A percentile compares a stretch with the other conserved stretches of the same genome.
Conservation (phyloP, 2,113 vertebrate genomes). For the Micronycteris hirsuta region DNA sequence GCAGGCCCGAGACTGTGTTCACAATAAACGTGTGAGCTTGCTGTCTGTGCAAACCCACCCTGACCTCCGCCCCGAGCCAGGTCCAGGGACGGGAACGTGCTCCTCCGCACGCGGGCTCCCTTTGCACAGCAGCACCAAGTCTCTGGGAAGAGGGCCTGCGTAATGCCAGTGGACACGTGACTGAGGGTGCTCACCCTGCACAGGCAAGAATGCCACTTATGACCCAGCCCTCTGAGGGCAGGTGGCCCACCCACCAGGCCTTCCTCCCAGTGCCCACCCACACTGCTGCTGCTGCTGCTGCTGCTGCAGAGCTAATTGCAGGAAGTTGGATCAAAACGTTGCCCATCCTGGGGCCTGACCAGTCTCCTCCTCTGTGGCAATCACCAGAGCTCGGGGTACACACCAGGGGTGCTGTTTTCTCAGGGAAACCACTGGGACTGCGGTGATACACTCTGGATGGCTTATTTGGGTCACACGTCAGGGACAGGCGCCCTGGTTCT, state of each 20-base stretch:
- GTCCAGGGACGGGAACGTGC: not conserved
- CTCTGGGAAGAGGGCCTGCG: not conserved
- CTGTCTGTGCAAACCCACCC: not conserved
- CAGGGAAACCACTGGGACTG: not conserved
- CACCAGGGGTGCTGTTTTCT: not conserved
- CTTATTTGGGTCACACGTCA: not conserved
- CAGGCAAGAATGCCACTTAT: not conserved
- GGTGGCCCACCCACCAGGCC: not conserved
- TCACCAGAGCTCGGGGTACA: not conserved
- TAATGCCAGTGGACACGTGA: no score
- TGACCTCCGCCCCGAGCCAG: not conserved
- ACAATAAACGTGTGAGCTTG: not conserved
- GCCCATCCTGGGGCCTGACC: not conserved
- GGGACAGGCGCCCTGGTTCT: not conserved
- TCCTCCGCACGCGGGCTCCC: not conserved
- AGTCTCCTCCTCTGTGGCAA: not conserved
- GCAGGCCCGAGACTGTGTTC: not conserved
- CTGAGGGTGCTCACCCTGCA: not conserved
- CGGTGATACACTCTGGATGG: not conserved
- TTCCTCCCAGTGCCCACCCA: not conserved
- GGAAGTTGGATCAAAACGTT: constrained; percentile 26
- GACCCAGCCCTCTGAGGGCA: not conserved
- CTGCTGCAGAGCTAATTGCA: constrained; percentile 34
- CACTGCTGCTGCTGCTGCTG: constrained; percentile 51
- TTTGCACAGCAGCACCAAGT: no score